These are phyloP conservation scores for Sebastes elongatus DNA, from an alignment of 2,797 vertebrate genomes.

Conservation along the genomic window DNA sequence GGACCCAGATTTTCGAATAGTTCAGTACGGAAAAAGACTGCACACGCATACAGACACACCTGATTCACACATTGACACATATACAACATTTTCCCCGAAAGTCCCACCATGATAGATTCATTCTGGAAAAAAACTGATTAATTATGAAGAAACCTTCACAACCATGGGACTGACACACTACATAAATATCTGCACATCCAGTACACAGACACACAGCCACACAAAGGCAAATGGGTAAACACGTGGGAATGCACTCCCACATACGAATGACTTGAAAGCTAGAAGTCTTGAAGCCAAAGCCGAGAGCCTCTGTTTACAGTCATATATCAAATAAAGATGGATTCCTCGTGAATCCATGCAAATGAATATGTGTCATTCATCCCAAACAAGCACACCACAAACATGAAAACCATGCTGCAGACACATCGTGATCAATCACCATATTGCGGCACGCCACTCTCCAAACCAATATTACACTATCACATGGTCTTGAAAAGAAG, in stretches of 20 bases:
- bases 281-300: conserved; percentile 4
- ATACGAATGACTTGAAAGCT: conserved; percentile 8
- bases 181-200: conserved; percentile 37
- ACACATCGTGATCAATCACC: conserved; percentile 35
- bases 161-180: conserved; percentile 10
- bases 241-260: not conserved
- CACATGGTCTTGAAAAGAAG: conserved; percentile 16
- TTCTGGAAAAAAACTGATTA: conserved; percentile 37
- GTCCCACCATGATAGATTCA: conserved; percentile 25
- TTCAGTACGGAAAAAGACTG: not conserved
- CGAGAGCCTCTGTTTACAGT: not conserved
- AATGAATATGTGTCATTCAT: conserved; percentile 16
- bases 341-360: conserved; percentile 32
- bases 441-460: conserved; percentile 1
- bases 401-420: conserved; percentile 14
- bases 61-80: not conserved
- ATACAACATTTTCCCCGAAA: not conserved
- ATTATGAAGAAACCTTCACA: conserved; percentile 33
- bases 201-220: not conserved
- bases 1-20: not conserved
- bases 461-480: conserved; percentile 32
- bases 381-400: conserved; percentile 27
- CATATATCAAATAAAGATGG: conserved; percentile 15
- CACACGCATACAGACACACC: not conserved
- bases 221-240: not conserved